Conservation (phyloP, 2,888 invertebrate species). For the Amphiduros pacificus region DNA sequence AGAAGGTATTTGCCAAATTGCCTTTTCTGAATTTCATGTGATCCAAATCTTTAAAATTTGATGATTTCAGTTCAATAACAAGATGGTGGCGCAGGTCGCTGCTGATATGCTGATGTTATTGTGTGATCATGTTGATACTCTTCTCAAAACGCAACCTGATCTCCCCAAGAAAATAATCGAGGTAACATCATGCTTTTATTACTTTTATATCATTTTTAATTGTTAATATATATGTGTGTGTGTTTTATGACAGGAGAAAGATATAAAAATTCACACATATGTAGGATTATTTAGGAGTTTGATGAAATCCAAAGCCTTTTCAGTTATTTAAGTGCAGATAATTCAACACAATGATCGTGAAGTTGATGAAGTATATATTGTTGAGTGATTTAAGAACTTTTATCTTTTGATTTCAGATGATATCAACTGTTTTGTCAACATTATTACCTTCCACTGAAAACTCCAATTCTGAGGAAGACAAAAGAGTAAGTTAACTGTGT, state of each 20-base stretch:
- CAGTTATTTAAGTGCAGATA: too few relatives aligned
- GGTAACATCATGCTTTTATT: slow-evolving; percentile 45
- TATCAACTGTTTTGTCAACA: slow-evolving; percentile 61
- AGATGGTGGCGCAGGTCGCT: slow-evolving; percentile 80
- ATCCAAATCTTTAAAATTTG: slow-evolving; percentile 5
- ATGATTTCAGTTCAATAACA: slow-evolving; percentile 72
- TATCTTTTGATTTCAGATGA: slow-evolving; percentile 17
- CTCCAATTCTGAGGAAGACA: slow-evolving; percentile 67
- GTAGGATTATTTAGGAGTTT: too few relatives aligned
- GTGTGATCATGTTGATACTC: slow-evolving; percentile 76
- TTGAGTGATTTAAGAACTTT: not conserved
- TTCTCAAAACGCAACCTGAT: slow-evolving; percentile 75
- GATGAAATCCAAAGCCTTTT: too few relatives aligned
- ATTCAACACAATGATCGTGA: too few relatives aligned
- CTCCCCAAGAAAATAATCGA: slow-evolving; percentile 69
- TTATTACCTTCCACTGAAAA: slow-evolving; percentile 60
- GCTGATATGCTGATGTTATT: slow-evolving; percentile 78
- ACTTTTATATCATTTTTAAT: too few relatives aligned
- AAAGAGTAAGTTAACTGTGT: slow-evolving; percentile 60
- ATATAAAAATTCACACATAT: too few relatives aligned
- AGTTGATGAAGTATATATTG: too few relatives aligned
- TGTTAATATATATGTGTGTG: too few relatives aligned
- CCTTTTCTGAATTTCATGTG: too few relatives aligned
- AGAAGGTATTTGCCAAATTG: too few relatives aligned
- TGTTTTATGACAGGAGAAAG: too few relatives aligned